Evolutionary conservation across 2,888 invertebrate species (phyloP), one percentile per base, ranked within the genome.

Genomic region (Hylaea fasciaria): DNA sequence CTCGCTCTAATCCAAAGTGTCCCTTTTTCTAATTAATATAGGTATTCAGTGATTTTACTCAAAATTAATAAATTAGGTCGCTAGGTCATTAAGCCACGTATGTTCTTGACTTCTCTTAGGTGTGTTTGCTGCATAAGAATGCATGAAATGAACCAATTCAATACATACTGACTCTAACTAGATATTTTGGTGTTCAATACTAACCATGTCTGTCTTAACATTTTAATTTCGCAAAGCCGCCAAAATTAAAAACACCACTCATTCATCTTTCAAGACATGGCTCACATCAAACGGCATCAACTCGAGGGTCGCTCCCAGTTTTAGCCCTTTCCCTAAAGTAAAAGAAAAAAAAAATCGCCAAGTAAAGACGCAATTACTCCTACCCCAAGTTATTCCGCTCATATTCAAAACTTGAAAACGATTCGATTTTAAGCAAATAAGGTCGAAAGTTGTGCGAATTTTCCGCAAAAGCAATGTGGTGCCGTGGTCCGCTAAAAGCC

Each of bases 321-420:
- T 69, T 71, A 78, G 73, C 86, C 89, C 84, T 83, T 55, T 73
- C 66, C 72, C 70, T 68, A 77, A 79, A 74, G 29, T 39, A 77
- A 80, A 78, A 78, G 76, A 76, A 79, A 82, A 84, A n/a, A 85
- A 87, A 86, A 83, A 22, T 76, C 83, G 69, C 76, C 80, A 78
- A 82, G 81, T 77, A 82, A 91, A 91, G 91, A 91, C 90, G 91
- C 85, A 91, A 91, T 90, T 91, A 91, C 77, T 82, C 64, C 84
- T 87, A 76, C 64, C 68, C 89, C 72, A 85, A 73, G 53, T 65
- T 77, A 75, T 59, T 28, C 51, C 63, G 72, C 61, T 70, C 35
- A 12, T 37, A 16, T 45, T 32, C 14, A 14, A 51, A 52, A 50
- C 50, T 28, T 44, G 67, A 47, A 63, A 22, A 32, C 48, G 46